These are phyloP conservation scores for Muschampia plurimacula DNA, from an alignment of 2,888 invertebrate genomes.

Conservation along the genomic window DNA sequence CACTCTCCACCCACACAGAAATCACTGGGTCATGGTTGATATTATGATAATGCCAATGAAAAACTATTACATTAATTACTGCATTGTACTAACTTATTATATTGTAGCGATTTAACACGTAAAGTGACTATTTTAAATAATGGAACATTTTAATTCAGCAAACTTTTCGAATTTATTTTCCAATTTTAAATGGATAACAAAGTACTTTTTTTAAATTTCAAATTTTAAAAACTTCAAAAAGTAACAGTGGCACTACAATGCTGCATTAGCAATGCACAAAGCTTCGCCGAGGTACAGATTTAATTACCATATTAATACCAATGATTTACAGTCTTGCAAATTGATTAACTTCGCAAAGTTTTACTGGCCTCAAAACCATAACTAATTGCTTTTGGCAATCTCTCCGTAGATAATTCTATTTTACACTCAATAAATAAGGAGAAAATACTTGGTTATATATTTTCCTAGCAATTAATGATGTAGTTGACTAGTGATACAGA, in stretches of 20 bases:
- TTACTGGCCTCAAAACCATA: slow-evolving; percentile 14
- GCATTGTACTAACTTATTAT: too few species aligned
- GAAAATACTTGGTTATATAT: neutral
- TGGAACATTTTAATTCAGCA: too few species aligned
- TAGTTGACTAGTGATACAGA: too few species aligned
- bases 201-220: too few species aligned
- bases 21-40: slow-evolving; percentile 1
- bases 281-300: too few species aligned
- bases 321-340: neutral
- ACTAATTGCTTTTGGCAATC: slow-evolving; percentile 15
- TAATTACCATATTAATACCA: neutral
- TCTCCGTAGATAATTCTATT: slow-evolving; percentile 22
- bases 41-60: neutral
- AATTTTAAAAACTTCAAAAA: too few species aligned
- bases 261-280: too few species aligned
- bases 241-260: too few species aligned
- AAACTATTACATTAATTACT: neutral
- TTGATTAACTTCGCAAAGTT: neutral
- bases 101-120: too few species aligned
- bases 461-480: neutral
- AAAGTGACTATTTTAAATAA: too few species aligned
- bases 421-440: neutral
- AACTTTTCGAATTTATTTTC: too few species aligned
- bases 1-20: neutral
- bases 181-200: too few species aligned